Evolutionary conservation across 2,797 vertebrate genomes (phyloP), one percentile per base, ranked within the genome.

Genomic region (Liasis olivaceus): DNA sequence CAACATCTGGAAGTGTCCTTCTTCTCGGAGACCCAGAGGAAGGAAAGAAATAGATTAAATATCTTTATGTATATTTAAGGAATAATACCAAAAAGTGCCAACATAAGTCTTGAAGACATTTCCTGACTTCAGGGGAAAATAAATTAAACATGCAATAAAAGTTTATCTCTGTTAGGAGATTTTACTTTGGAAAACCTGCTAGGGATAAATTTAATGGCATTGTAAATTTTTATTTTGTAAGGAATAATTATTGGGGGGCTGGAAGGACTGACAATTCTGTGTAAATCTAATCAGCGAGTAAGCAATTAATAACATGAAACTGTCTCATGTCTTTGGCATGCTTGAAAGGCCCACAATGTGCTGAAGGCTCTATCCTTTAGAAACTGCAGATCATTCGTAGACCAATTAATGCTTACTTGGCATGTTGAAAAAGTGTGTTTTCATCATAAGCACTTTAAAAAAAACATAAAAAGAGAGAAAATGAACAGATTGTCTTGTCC

Each of bases 131-230:
- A 96, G 92, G 72, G 94, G 95, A 95, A 97, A 96, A 97, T 97
- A 97, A 97, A 98, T 97, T 97, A 97, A 97, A 96, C 0, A 0
- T 93, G 92, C 93, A 96, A 94, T 97, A 97, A 97, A 97, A 97
- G 95, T 96, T 97, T 96, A 97, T 96, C 93, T 93, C 94, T 12
- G 96, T 96, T 97, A 96, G 93, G 94, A 95, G 96, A 96, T 96
- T 96, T 96, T 95, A 93, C 96, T 97, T 96, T 95, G 93, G 95
- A 95, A 97, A 96, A 95, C 59, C 95, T 95, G 88, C 95, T 96
- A 97, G 93, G 95, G 97, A 96, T 94, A 96, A 96, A 96, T 92
- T 96, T 97, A 97, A 98, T 97, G 87, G 93, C 92, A 93, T 96
- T 96, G 96, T 97, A 97, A 97, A 96, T 96, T 96, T 90, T 95